Conservation (phyloP, 2,888 invertebrate species). For the Drosophila prolongata region DNA sequence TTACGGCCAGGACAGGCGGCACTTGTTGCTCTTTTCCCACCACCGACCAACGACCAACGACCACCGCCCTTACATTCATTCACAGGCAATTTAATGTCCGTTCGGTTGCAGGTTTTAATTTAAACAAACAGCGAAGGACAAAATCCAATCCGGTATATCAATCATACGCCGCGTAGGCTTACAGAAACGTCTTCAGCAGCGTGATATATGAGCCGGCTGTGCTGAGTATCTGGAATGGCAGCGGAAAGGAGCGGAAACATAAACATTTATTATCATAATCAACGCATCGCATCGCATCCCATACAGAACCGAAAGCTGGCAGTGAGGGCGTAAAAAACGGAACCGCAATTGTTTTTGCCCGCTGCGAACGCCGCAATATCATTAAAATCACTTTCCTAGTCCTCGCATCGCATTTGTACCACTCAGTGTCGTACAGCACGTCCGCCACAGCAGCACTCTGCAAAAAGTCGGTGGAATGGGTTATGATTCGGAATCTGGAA, state of each 20-base stretch:
- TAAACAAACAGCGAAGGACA: slow-evolving; percentile 20
- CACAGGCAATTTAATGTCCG: slow-evolving; percentile 40
- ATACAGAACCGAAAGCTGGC: slow-evolving; percentile 79
- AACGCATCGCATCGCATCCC: slow-evolving; percentile 30
- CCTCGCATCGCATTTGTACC: slow-evolving; percentile 83
- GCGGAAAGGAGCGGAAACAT: slow-evolving; percentile 18
- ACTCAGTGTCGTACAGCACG: slow-evolving; percentile 80
- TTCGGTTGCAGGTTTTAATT: slow-evolving; percentile 47
- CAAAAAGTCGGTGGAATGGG: slow-evolving; percentile 11
- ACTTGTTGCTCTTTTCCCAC: slow-evolving; percentile 54
- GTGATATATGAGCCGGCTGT: slow-evolving; percentile 82
- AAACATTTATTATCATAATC: slow-evolving; percentile 57
- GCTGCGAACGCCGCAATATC: slow-evolving; percentile 82
- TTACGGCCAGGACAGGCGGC: slow-evolving; percentile 30
- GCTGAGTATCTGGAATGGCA: slow-evolving; percentile 74
- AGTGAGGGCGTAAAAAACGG: slow-evolving; percentile 83
- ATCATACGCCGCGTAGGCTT: slow-evolving; percentile 70
- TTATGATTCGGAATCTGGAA: slow-evolving; percentile 3
- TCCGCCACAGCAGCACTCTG: slow-evolving; percentile 81
- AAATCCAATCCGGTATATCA: slow-evolving; percentile 53
- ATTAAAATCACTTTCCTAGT: slow-evolving; percentile 83
- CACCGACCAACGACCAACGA: neutral
- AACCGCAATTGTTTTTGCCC: slow-evolving; percentile 76
- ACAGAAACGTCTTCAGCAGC: slow-evolving; percentile 78
- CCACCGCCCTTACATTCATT: neutral